A percentile compares a stretch with the other conserved stretches of the same genome.
These are phyloP conservation scores for Planiliza haematocheilus DNA, from an alignment of 2,113 vertebrate genomes.

Conservation along the genomic window DNA sequence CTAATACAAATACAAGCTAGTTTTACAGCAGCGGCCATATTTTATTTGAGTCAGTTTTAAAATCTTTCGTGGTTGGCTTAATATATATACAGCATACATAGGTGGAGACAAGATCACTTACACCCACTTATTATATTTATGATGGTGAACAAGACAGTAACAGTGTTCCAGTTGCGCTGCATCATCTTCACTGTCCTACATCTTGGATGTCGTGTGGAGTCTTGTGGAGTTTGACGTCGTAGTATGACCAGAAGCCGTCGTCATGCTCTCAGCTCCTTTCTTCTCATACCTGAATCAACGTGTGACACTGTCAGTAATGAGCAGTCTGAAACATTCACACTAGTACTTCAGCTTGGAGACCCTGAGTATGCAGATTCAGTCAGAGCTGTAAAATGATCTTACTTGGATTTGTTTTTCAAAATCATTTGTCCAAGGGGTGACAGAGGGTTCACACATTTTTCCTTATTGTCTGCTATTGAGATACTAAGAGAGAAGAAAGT, in stretches of 20 bases:
- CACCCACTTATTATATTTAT: too few relatives aligned
- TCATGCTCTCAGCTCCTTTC: background rate
- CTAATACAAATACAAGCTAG: too few relatives aligned
- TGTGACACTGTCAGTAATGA: conserved; percentile 10
- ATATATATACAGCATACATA: background rate
- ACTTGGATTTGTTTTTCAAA: conserved; percentile 10
- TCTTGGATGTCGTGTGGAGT: background rate
- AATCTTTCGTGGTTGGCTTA: too few relatives aligned
- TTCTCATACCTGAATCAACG: conserved; percentile 16
- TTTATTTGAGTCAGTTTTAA: too few relatives aligned
- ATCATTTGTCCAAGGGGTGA: conserved; percentile 15
- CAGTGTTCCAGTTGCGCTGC: background rate
- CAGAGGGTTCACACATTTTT: conserved; percentile 31
- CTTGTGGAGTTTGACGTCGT: background rate
- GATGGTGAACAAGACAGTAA: too few relatives aligned
- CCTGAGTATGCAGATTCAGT: background rate
- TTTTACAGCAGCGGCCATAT: too few relatives aligned
- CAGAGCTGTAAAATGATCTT: background rate
- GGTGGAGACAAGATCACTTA: background rate
- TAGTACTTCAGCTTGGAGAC: background rate
- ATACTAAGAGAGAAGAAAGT: conserved; percentile 14
- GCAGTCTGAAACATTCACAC: background rate
- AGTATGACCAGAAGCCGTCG: background rate
- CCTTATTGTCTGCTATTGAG: background rate
- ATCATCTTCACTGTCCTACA: background rate